These are phyloP conservation scores for Elaeidobius kamerunicus DNA, from an alignment of 2,888 invertebrate genomes.

Conservation along the genomic window DNA sequence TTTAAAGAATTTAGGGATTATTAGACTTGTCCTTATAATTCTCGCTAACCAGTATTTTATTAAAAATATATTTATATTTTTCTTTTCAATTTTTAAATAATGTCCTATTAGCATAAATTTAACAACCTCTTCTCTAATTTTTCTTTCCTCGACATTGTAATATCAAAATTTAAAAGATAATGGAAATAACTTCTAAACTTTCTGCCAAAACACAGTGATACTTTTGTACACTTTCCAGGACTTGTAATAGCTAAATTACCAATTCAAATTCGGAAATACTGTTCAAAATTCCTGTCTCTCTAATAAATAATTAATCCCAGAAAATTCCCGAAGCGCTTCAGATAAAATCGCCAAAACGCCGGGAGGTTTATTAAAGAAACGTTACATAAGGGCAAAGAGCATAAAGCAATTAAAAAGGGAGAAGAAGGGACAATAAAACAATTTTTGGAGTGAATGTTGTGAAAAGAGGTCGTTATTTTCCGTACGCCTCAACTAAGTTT, in stretches of 20 bases:
- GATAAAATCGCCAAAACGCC: constrained; percentile 19
- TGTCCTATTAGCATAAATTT: not conserved
- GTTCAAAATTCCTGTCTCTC: constrained; percentile 23
- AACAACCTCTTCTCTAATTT: not conserved
- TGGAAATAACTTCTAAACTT: constrained; percentile 24
- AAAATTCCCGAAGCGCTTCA: constrained; percentile 18
- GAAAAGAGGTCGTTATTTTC: constrained; percentile 24
- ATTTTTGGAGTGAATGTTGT: constrained; percentile 14
- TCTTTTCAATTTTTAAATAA: not conserved
- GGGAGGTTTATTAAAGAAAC: constrained; percentile 27
- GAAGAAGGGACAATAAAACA: constrained; percentile 24
- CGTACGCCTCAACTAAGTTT: constrained; percentile 13
- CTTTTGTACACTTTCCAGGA: constrained; percentile 16
- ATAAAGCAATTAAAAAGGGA: constrained; percentile 29
- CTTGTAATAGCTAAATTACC: constrained; percentile 26
- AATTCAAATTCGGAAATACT: constrained; percentile 26
- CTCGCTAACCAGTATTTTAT: not conserved
- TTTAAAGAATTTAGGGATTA: not conserved
- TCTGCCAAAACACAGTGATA: constrained; percentile 15
- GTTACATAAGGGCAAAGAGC: constrained; percentile 21
- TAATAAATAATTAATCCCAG: constrained; percentile 28
- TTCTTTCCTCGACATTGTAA: not conserved
- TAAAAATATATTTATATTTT: not conserved
- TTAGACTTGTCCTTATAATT: too few relatives aligned
- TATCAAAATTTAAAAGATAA: constrained; percentile 13